phyloP scores from a whole-genome alignment of 2,797 vertebrate genomes.

The Gymnopithys bicolor region DNA sequence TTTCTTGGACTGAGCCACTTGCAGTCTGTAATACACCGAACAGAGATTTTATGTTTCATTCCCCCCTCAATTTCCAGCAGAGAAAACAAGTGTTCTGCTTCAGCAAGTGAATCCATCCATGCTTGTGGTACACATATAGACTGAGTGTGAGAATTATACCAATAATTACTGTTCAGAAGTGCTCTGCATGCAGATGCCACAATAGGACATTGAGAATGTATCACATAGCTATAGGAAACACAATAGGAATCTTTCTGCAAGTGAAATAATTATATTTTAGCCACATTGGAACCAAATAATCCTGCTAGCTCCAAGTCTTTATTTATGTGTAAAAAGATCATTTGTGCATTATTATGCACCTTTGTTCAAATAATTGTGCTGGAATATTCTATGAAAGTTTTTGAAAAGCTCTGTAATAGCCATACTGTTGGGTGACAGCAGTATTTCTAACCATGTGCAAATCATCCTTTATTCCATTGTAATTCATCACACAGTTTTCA shows the following conservation, averaged over 20 bases:
- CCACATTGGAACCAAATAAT: neutral
- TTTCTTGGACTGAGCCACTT: neutral
- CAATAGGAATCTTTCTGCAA: slow-evolving; percentile 22
- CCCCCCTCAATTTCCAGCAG: neutral
- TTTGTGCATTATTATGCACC: slow-evolving; percentile 11
- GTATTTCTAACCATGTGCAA: neutral
- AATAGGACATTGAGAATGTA: neutral
- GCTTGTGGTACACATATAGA: neutral
- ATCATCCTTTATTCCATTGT: neutral
- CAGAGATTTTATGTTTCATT: neutral
- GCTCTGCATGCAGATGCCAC: slow-evolving; percentile 33
- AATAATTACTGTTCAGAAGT: slow-evolving; percentile 28
- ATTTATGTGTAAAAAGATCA: slow-evolving; percentile 38
- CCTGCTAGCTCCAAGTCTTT: neutral
- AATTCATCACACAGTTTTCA: neutral
- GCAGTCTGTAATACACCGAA: neutral
- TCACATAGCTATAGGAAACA: slow-evolving; percentile 9
- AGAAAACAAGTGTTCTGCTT: neutral
- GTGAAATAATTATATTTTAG: slow-evolving; percentile 37
- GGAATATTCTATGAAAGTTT: slow-evolving; percentile 17
- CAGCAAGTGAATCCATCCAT: slow-evolving; percentile 8
- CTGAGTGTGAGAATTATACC: slow-evolving; percentile 28
- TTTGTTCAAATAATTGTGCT: slow-evolving; percentile 35
- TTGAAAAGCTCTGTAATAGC: neutral
- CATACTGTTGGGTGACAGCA: neutral